phyloP scores from a whole-genome alignment of 1,140 invertebrate genomes.

The Alviniconcha marisindica region DNA sequence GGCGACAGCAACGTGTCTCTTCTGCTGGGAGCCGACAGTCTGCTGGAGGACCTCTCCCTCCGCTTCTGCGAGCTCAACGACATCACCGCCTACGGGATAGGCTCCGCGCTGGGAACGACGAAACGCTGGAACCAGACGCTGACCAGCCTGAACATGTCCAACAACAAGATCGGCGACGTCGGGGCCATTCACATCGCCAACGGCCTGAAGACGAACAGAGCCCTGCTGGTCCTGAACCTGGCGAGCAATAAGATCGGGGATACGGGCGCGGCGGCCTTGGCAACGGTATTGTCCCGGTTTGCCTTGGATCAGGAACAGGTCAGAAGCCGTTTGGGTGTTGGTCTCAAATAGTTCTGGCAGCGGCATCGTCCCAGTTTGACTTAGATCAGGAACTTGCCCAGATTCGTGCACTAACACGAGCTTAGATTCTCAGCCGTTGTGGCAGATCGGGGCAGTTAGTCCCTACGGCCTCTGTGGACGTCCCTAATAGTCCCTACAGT shows the following conservation, averaged over 20 bases:
- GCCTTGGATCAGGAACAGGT: neutral
- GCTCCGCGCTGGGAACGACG: neutral
- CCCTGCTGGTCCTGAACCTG: conserved; percentile 7
- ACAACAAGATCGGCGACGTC: neutral
- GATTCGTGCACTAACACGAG: no score
- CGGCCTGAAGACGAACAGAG: neutral
- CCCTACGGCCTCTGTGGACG: no score
- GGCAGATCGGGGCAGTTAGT: no score
- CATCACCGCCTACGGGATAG: neutral
- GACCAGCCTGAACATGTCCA: conserved; percentile 2
- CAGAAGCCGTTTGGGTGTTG: no score
- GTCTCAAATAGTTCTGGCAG: no score
- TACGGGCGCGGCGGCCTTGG: neutral
- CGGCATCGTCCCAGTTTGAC: no score
- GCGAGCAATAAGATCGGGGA: neutral
- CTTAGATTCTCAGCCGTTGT: no score
- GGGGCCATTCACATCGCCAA: neutral
- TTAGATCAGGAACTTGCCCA: no score
- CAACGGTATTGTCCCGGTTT: neutral
- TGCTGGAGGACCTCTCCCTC: neutral
- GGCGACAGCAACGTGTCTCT: neutral
- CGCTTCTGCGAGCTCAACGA: neutral
- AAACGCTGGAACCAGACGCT: neutral
- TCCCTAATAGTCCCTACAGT: no score
- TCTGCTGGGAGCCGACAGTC: neutral